These are phyloP conservation scores for Phorcus lineatus DNA, from an alignment of 2,888 invertebrate genomes.

Conservation along the genomic window DNA sequence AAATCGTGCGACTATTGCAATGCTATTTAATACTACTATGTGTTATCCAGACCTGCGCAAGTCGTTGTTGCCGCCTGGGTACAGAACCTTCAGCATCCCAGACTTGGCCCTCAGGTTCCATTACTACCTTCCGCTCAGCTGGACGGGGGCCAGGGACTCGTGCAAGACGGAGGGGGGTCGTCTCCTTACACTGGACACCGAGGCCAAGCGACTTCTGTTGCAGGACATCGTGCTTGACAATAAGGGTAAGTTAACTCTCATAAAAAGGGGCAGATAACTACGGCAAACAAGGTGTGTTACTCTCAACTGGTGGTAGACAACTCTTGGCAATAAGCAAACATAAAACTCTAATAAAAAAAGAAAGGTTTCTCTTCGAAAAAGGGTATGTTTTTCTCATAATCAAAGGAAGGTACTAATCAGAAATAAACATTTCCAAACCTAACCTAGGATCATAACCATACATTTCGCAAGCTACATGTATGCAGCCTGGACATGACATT, in stretches of 20 bases:
- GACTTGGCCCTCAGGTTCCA: conserved; percentile 22
- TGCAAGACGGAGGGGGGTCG: conserved; percentile 14
- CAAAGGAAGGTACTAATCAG: no score
- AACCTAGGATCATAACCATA: no score
- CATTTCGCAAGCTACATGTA: no score
- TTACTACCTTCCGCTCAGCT: conserved; percentile 5
- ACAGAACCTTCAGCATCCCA: not conserved
- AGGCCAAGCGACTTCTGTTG: conserved; percentile 2
- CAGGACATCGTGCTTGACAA: not conserved
- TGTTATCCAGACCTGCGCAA: not conserved
- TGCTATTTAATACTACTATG: not conserved
- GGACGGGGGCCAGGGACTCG: not conserved
- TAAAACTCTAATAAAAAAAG: no score
- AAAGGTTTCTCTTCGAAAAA: no score
- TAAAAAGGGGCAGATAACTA: not conserved
- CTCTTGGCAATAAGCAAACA: no score
- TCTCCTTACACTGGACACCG: not conserved
- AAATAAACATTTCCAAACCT: no score
- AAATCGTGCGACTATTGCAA: not conserved
- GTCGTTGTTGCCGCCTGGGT: not conserved
- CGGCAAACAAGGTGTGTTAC: not conserved
- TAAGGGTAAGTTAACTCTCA: not conserved
- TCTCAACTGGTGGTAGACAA: no score
- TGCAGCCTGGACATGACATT: no score
- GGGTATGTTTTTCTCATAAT: no score